Conservation (phyloP, 30 jellyfish, hydroid and myxozoan species). For the Cassiopea xamachana region DNA sequence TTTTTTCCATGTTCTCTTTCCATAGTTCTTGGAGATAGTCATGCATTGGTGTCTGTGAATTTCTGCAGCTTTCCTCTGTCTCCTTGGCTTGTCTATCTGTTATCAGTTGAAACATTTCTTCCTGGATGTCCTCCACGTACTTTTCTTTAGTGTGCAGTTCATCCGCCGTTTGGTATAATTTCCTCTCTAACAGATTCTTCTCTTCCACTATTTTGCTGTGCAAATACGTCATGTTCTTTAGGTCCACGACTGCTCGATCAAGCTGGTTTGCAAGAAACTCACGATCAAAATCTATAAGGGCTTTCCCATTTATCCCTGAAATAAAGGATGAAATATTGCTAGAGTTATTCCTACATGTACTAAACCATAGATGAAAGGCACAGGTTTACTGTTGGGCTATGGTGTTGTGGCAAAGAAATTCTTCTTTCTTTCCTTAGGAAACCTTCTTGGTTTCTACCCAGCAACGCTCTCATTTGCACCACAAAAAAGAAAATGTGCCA, state of each 20-base stretch:
- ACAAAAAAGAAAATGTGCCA: too few relatives aligned
- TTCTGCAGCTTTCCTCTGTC: slow-evolving; percentile 16
- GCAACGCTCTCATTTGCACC: too few relatives aligned
- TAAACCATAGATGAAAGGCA: too few relatives aligned
- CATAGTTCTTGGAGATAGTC: slow-evolving; percentile 60
- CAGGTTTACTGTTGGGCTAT: too few relatives aligned
- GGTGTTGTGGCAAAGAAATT: too few relatives aligned
- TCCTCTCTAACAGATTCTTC: slow-evolving; percentile 76
- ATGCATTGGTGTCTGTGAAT: slow-evolving; percentile 34
- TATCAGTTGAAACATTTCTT: slow-evolving; percentile 36
- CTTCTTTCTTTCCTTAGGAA: too few relatives aligned
- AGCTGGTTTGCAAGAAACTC: slow-evolving; percentile 82
- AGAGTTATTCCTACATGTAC: too few relatives aligned
- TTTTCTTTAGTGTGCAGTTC: slow-evolving; percentile 43
- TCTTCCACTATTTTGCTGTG: slow-evolving; percentile 69
- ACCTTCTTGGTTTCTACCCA: too few relatives aligned
- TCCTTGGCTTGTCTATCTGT: slow-evolving; percentile 49
- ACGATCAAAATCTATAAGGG: slow-evolving; percentile 83
- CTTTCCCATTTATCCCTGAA: slow-evolving; percentile 85
- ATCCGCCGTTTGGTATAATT: slow-evolving; percentile 72
- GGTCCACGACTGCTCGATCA: slow-evolving; percentile 71
- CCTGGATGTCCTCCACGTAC: slow-evolving; percentile 49
- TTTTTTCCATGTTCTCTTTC: slow-evolving; percentile 64
- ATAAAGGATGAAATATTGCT: background rate
- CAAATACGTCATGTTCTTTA: slow-evolving; percentile 73